These are phyloP conservation scores for Nemapogon koenigi DNA, from an alignment of 2,888 invertebrate species.

Conservation along the genomic window DNA sequence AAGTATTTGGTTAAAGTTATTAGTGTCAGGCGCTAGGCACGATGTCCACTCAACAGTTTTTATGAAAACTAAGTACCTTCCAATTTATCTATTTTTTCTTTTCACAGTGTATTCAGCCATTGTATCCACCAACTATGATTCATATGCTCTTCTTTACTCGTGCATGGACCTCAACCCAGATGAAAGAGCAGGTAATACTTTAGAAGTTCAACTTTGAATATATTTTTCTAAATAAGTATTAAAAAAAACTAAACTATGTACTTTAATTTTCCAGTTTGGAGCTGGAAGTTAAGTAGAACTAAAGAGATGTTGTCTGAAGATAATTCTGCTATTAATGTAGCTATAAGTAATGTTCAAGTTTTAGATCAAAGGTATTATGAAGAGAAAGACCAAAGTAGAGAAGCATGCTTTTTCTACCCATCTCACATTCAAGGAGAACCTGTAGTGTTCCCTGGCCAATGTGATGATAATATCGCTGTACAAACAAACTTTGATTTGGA, in stretches of 20 bases:
- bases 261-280: constrained; percentile 25
- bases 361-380: constrained; percentile 29
- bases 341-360: constrained; percentile 24
- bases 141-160: constrained; percentile 70
- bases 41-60: no score
- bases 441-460: constrained; percentile 37
- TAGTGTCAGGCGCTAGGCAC: no score
- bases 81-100: no score
- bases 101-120: constrained; percentile 23
- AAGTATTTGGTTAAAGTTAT: no score
- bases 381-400: constrained; percentile 25
- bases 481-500: constrained; percentile 25
- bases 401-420: constrained; percentile 43
- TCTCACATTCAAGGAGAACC: constrained; percentile 27
- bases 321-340: constrained; percentile 22
- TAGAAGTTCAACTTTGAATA: not conserved
- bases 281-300: constrained; percentile 42
- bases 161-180: constrained; percentile 59
- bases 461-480: constrained; percentile 26
- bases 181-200: constrained; percentile 45
- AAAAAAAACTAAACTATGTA: not conserved
- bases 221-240: not conserved
- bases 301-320: constrained; percentile 23
- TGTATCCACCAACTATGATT: constrained; percentile 68
- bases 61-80: no score